Base-by-base conservation (phyloP, 2,797 vertebrate species). In the Strix occidentalis region DNA sequence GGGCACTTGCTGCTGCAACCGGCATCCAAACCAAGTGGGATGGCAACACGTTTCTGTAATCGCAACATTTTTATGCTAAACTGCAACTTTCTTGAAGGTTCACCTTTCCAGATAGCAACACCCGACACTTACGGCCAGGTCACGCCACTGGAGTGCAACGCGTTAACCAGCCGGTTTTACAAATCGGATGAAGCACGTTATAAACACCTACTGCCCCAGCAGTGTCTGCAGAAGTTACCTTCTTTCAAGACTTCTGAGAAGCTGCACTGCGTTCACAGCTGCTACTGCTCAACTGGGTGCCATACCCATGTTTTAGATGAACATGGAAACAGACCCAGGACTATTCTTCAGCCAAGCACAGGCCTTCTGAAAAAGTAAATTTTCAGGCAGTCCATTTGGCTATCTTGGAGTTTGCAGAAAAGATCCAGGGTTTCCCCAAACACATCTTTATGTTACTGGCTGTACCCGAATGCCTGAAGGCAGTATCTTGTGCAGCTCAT, bases 261-360 rank as follows among this genome's bases (percentile, higher is more conserved):
- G 39, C 1, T 4, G 4, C 4, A 0, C 0, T 7, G 60, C 54
- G 50, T 43, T 35, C 84, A 21, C 0, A 2, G 57, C 4, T 15
- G n/a, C 9, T 21, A 6, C 64, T 48, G 81, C 58, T 50, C 45
- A 10, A 5, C 5, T 2, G 31, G 35, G 63, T 12, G 54, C n/a
- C 45, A 20, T 6, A 5, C 16, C n/a, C 68, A 10, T 2, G 16
- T 17, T 11, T 35, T 3, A 43, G 63, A 24, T 2, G 7, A 58
- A 79, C 24, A 13, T 2, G 13, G 69, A 91, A 56, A 69, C 0
- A 48, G 61, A 50, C 16, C 45, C 16, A 69, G 46, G n/a, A 31
- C 13, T 19, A 9, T 8, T 16, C 41, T 63, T 54, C 80, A 88
- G 83, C 56, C 57, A 57, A 60, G 69, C 35, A 41, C 26, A 60